These are phyloP conservation scores for Coreius guichenoti DNA, from an alignment of 2,797 vertebrate species.

Conservation along the genomic window DNA sequence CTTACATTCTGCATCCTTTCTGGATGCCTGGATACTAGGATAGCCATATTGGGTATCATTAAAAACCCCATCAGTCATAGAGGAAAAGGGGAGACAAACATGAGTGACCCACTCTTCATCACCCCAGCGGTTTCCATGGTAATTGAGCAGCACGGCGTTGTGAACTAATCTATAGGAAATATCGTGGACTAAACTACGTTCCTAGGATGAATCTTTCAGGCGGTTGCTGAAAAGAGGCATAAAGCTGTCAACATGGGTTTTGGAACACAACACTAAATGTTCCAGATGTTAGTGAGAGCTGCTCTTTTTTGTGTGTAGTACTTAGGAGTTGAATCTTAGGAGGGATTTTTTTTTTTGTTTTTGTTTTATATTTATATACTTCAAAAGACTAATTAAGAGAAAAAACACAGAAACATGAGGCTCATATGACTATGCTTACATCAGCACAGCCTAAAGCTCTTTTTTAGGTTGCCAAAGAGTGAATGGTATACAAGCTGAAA, in stretches of 20 bases:
- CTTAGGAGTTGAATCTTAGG: slow-evolving; percentile 8
- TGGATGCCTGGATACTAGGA: neutral
- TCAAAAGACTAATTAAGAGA: slow-evolving; percentile 24
- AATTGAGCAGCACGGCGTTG: slow-evolving; percentile 12
- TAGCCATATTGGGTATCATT: neutral
- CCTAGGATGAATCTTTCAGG: neutral
- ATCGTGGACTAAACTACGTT: neutral
- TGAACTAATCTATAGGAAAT: slow-evolving; percentile 28
- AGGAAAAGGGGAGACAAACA: neutral
- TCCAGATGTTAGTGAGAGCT: neutral
- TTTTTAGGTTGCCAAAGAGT: slow-evolving; percentile 22
- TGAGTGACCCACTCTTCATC: slow-evolving; percentile 10
- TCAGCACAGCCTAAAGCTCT: slow-evolving; percentile 43
- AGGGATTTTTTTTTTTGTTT: neutral
- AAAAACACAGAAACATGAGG: neutral
- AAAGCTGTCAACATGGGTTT: slow-evolving; percentile 5
- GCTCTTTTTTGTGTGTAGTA: neutral
- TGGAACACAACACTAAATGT: slow-evolving; percentile 8
- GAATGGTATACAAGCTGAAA: neutral
- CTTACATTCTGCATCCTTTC: neutral
- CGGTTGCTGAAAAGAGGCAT: neutral
- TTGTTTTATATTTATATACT: slow-evolving; percentile 18
- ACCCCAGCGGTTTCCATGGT: slow-evolving; percentile 5
- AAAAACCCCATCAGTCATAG: neutral
- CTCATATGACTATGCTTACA: slow-evolving; percentile 54